phyloP scores from a whole-genome alignment of 2,888 invertebrate species.

The Ecliptopera silaceata region DNA sequence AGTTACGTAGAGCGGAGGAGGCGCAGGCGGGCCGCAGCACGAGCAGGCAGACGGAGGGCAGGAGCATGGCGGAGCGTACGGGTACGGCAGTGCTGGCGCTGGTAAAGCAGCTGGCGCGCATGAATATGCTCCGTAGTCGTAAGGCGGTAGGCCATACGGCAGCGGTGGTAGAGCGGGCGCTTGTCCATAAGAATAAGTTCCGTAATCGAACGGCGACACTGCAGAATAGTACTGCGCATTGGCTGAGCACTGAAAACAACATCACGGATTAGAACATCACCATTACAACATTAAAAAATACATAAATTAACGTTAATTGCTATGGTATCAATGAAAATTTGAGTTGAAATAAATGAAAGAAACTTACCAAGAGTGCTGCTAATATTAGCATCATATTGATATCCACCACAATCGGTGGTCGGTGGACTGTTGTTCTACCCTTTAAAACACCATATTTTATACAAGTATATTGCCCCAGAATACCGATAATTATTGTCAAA shows the following conservation, averaged over 20 bases:
- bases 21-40: slow-evolving; percentile 43
- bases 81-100: neutral
- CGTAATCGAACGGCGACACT: slow-evolving; percentile 40
- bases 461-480: slow-evolving; percentile 59
- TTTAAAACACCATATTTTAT: slow-evolving; percentile 52
- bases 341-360: too few relatives aligned
- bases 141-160: slow-evolving; percentile 11
- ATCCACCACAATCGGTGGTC: slow-evolving; percentile 57
- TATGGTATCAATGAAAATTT: too few relatives aligned
- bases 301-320: too few relatives aligned
- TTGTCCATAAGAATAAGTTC: slow-evolving; percentile 22
- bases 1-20: slow-evolving; percentile 60
- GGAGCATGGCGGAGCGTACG: slow-evolving; percentile 11
- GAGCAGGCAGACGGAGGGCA: slow-evolving; percentile 8
- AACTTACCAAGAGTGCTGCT: slow-evolving; percentile 60
- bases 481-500: slow-evolving; percentile 41
- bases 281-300: too few relatives aligned
- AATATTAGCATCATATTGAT: slow-evolving; percentile 50
- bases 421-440: slow-evolving; percentile 42
- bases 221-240: slow-evolving; percentile 60
- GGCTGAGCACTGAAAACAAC: slow-evolving; percentile 53
- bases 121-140: slow-evolving; percentile 19
- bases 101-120: slow-evolving; percentile 17
- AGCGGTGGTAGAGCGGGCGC: slow-evolving; percentile 11
- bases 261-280: neutral